Conservation (phyloP, 2,888 invertebrate species). For the Omphaloscelis lunosa region DNA sequence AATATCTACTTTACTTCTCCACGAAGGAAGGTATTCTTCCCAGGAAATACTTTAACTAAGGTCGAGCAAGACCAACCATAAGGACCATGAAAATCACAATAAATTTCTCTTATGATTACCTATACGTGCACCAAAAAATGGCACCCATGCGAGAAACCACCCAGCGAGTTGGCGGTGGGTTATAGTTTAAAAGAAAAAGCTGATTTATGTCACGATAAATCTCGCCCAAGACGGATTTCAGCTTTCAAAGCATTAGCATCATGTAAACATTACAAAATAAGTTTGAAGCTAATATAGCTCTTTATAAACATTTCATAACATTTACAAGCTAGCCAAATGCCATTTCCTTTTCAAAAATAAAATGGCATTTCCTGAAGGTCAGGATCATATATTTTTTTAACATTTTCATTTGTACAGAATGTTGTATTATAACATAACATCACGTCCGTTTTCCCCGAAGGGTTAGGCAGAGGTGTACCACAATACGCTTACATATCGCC, state of each 20-base stretch:
- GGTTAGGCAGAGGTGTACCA: background rate
- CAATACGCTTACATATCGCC: background rate
- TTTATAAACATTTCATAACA: slow-evolving; percentile 48
- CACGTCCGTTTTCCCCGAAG: background rate
- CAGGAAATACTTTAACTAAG: slow-evolving; percentile 21
- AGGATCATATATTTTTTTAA: background rate
- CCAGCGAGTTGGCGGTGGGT: background rate
- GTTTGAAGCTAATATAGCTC: slow-evolving; percentile 12
- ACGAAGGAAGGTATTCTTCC: background rate
- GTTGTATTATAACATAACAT: background rate
- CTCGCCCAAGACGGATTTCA: slow-evolving; percentile 17
- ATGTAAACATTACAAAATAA: slow-evolving; percentile 46
- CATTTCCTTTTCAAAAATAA: slow-evolving; percentile 37
- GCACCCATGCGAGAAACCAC: background rate
- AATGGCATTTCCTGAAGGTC: slow-evolving; percentile 36
- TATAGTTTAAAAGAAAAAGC: slow-evolving; percentile 20
- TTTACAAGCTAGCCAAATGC: slow-evolving; percentile 39
- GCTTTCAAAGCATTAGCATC: slow-evolving; percentile 37
- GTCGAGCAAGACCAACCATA: background rate
- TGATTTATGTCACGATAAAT: slow-evolving; percentile 37
- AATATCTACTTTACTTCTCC: slow-evolving; percentile 9
- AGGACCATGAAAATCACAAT: background rate
- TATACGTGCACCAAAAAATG: background rate
- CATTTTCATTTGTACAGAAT: background rate
- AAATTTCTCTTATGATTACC: background rate